A percentile compares a stretch with the other conserved stretches of the same genome.
phyloP scores from a whole-genome alignment of 2,113 vertebrate genomes.

The Condylura cristata region DNA sequence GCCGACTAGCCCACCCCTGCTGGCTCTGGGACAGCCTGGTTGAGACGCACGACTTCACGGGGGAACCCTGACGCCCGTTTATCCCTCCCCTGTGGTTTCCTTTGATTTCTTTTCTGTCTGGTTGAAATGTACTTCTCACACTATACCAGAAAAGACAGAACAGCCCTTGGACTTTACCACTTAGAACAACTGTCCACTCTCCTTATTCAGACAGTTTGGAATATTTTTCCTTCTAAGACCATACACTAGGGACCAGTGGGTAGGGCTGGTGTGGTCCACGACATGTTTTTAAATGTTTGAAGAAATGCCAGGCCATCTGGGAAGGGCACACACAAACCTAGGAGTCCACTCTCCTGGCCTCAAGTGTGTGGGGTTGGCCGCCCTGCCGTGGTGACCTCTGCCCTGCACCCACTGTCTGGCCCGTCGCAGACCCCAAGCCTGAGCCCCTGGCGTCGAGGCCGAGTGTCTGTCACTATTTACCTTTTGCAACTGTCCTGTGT shows the following conservation, averaged over 20 bases:
- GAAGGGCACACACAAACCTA: background rate
- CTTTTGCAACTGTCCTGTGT: background rate
- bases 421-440: background rate
- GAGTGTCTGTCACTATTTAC: background rate
- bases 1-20: accelerated
- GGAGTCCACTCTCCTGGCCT: background rate
- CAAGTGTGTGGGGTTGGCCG: accelerated
- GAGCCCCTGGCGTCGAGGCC: background rate
- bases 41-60: accelerated
- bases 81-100: no score
- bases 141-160: background rate
- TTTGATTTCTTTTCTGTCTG: background rate
- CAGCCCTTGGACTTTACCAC: background rate
- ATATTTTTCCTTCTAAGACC: background rate
- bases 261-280: background rate
- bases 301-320: background rate
- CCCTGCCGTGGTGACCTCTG: no score
- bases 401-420: accelerated
- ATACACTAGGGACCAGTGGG: background rate
- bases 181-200: background rate
- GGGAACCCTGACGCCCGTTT: background rate
- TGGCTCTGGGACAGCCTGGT: background rate
- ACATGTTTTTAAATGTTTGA: background rate
- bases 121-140: background rate
- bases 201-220: background rate